phyloP scores from a whole-genome alignment of 2,797 vertebrate species.

The Danio kyathit region DNA sequence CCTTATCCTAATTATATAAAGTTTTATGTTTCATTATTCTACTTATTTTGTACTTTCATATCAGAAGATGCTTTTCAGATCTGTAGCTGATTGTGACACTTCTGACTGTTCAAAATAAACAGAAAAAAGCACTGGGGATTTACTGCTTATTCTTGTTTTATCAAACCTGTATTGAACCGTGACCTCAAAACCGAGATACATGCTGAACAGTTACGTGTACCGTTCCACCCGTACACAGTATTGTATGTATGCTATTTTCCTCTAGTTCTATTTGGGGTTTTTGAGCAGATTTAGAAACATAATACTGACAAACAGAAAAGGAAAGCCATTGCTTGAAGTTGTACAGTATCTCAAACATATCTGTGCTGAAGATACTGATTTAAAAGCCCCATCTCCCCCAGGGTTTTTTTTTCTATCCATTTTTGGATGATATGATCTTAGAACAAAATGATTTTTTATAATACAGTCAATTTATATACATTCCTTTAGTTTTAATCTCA shows the following conservation, averaged over 20 bases:
- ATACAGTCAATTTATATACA: conserved; percentile 59
- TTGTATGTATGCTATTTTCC: background rate
- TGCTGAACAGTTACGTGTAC: no score
- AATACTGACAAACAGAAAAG: conserved; percentile 44
- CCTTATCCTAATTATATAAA: no score
- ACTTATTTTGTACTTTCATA: no score
- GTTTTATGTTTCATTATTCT: no score
- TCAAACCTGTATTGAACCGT: no score
- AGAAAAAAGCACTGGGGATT: no score
- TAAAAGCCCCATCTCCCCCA: background rate
- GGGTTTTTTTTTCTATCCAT: conserved; percentile 17
- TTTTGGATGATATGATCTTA: conserved; percentile 28
- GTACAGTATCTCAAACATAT: conserved; percentile 23
- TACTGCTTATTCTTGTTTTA: no score
- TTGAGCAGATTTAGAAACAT: conserved; percentile 10
- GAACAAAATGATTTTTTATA: conserved; percentile 26
- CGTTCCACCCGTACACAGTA: background rate
- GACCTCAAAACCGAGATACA: no score
- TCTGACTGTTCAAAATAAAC: no score
- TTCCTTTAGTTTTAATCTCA: conserved; percentile 25
- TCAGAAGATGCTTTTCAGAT: no score
- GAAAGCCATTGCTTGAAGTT: conserved; percentile 14
- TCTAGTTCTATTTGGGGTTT: background rate
- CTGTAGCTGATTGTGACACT: no score
- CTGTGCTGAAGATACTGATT: conserved; percentile 26